phyloP scores from a whole-genome alignment of 2,113 vertebrate species.

The Myrmecobius fasciatus region DNA sequence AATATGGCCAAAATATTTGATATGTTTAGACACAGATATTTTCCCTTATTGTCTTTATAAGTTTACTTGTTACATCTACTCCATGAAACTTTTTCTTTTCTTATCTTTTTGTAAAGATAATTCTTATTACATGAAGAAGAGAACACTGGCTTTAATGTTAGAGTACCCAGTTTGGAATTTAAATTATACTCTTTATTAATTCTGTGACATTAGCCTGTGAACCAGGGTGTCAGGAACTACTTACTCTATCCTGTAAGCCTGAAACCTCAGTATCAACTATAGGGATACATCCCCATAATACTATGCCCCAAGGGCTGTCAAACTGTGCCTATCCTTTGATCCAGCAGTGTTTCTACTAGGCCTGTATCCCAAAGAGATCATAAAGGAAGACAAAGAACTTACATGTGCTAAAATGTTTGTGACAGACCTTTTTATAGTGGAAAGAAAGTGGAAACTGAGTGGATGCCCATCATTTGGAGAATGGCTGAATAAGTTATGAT shows the following conservation, averaged over 20 bases:
- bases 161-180: not conserved
- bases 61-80: not conserved
- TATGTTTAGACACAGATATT: not conserved
- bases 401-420: too few relatives aligned
- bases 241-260: not conserved
- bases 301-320: too few relatives aligned
- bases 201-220: not conserved
- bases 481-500: too few relatives aligned
- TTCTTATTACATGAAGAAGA: not conserved
- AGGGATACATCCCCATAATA: not conserved
- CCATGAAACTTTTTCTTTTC: not conserved
- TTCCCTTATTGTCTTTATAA: not conserved
- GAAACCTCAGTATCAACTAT: not conserved
- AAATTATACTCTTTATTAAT: not conserved
- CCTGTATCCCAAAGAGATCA: too few relatives aligned
- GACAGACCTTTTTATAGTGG: too few relatives aligned
- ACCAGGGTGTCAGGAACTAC: not conserved
- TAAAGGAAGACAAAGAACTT: too few relatives aligned
- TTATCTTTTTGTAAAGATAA: not conserved
- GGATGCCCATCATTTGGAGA: too few relatives aligned
- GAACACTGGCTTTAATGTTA: not conserved
- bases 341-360: too few relatives aligned
- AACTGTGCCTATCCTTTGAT: too few relatives aligned
- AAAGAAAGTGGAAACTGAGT: too few relatives aligned
- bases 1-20: not conserved